Evolutionary conservation across 1,140 invertebrate genomes (phyloP), one percentile per base, ranked within the genome.

Genomic region (Ericerus pela): DNA sequence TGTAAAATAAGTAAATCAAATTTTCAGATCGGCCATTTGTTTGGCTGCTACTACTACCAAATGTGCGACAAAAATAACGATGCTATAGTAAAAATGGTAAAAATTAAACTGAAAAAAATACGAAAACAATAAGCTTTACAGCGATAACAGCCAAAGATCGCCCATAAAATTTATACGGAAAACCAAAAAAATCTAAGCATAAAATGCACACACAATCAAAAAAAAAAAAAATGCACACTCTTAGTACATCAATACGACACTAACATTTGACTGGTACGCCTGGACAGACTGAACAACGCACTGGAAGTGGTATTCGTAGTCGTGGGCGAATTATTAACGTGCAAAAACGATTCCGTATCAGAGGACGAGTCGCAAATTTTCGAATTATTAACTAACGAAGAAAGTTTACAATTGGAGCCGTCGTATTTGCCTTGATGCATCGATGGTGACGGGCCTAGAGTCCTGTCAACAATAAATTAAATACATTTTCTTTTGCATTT

Each of bases 341-440:
- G n/a, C n/a, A 24, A 47, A 47, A 24, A 47, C 10, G 41, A 47
- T 12, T 47, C 20, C 18, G 20, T 47, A 24, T 47, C 41, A n/a
- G 36, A 38, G 20, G 20, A 22, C 18, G 12, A 47, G 26, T 47
- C 16, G 10, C 26, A 24, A 30, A 60, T 55, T 41, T 63, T 61
- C 10, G 59, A 58, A 47, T 56, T 60, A 38, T 51, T 59, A 30
- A 61, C 56, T 14, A 63, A 61, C 16, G 58, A 59, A 36, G 62
- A 55, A 28, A 63, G 59, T 36, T 63, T 63, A 11, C 56, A 38
- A 56, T 59, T 61, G 54, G 57, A 59, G 51, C 61, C 62, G n/a
- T 61, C 53, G 26, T 60, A 52, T 53, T 63, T 63, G 20, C 61
- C 59, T 37, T 62, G 61, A 47, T 47, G 41, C 41, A 47, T 3